Conservation (phyloP, 2,888 invertebrate genomes). For the Phortica magna region DNA sequence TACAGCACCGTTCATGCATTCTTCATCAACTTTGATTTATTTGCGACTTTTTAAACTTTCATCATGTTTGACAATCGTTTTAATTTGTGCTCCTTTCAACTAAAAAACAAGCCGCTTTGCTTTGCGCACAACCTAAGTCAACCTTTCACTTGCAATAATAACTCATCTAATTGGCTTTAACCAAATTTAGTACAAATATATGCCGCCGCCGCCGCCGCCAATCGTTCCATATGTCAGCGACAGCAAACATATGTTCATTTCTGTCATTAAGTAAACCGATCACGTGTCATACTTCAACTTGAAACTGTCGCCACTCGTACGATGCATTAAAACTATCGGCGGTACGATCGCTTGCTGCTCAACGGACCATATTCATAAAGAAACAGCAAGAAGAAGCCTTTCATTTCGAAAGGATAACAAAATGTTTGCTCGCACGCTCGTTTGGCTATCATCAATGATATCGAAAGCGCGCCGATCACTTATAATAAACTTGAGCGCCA, state of each 20-base stretch:
- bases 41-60: too few relatives aligned
- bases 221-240: background rate
- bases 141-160: constrained; percentile 13
- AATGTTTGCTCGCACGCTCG: background rate
- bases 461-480: constrained; percentile 6
- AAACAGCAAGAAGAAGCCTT: background rate
- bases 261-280: constrained; percentile 6
- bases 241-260: background rate
- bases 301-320: constrained; percentile 1
- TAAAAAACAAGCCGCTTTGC: background rate
- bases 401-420: constrained; percentile 18
- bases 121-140: background rate
- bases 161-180: constrained; percentile 20
- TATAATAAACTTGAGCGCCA: constrained; percentile 11
- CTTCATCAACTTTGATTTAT: too few relatives aligned
- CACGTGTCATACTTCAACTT: constrained; percentile 19
- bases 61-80: too few relatives aligned
- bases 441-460: constrained; percentile 15
- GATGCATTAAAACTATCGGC: background rate
- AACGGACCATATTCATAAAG: constrained; percentile 10
- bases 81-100: too few relatives aligned
- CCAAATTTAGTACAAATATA: constrained; percentile 16
- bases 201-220: constrained; percentile 1
- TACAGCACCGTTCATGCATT: too few relatives aligned
- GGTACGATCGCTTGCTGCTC: too few relatives aligned